phyloP scores from a whole-genome alignment of 1,140 invertebrate genomes.

The Araneus ventricosus region DNA sequence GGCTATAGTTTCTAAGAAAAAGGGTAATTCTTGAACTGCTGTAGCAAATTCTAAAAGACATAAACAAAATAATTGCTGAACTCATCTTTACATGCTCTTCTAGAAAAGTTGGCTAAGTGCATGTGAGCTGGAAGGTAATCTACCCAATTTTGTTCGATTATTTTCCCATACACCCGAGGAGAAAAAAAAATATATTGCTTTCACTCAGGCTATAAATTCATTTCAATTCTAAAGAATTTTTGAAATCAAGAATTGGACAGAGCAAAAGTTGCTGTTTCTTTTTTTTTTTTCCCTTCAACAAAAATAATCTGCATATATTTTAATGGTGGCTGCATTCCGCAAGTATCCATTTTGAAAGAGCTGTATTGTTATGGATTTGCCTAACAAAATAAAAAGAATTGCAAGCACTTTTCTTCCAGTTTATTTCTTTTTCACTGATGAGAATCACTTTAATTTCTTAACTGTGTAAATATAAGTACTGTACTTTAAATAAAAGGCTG shows the following conservation, averaged over 20 bases:
- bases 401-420: background rate
- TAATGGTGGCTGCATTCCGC: constrained; percentile 13
- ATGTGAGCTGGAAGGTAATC: constrained; percentile 29
- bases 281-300: background rate
- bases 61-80: constrained; percentile 16
- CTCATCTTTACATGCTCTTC: constrained; percentile 40
- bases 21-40: background rate
- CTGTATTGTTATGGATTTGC: background rate
- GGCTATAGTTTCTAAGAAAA: constrained; percentile 88
- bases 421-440: background rate
- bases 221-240: background rate
- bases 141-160: background rate
- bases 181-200: background rate
- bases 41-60: constrained; percentile 59
- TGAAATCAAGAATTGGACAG: background rate
- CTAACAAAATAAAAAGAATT: background rate
- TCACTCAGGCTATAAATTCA: background rate
- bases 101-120: constrained; percentile 36
- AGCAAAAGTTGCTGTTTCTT: background rate
- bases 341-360: background rate
- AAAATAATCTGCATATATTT: background rate
- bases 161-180: background rate
- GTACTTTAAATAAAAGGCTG: background rate
- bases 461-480: background rate
- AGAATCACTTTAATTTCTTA: background rate